Evolutionary conservation across 2,888 invertebrate genomes (phyloP).

Genomic region (Mesorhabditis sp.): DNA sequence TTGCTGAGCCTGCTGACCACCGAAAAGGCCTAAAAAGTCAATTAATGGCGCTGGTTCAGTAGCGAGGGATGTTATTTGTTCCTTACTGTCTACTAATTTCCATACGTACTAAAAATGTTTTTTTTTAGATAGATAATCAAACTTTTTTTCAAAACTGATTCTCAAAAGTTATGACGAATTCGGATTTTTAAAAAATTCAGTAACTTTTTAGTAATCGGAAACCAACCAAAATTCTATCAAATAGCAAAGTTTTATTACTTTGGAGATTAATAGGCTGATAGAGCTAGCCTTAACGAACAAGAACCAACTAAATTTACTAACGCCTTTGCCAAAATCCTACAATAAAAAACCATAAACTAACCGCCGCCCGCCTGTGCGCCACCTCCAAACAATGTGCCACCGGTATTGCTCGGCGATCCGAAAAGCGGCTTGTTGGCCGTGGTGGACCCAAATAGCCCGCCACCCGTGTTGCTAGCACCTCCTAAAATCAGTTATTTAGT

Average conservation of each 20-base stretch:
- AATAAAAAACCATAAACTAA: too few relatives aligned
- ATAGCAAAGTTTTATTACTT: too few relatives aligned
- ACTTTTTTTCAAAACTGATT: background rate
- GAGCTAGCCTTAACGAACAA: too few relatives aligned
- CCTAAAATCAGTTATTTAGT: background rate
- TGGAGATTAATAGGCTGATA: too few relatives aligned
- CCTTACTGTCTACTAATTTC: too few relatives aligned
- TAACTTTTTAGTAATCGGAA: too few relatives aligned
- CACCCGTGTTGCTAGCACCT: slow-evolving; percentile 9
- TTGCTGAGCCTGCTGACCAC: slow-evolving; percentile 10
- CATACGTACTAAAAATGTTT: background rate
- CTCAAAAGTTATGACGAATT: slow-evolving; percentile 1
- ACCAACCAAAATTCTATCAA: too few relatives aligned
- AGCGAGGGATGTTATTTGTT: too few relatives aligned
- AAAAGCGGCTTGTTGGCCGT: slow-evolving; percentile 20
- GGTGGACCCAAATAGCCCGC: slow-evolving; percentile 22
- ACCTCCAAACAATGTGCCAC: slow-evolving; percentile 13
- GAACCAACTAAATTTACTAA: too few relatives aligned
- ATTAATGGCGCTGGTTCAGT: background rate
- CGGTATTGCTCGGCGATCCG: slow-evolving; percentile 15
- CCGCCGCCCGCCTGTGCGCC: background rate
- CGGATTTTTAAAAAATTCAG: background rate
- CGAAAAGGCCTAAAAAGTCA: background rate
- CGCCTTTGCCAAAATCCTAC: too few relatives aligned
- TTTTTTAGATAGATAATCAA: background rate